phyloP scores from a whole-genome alignment of 2,888 invertebrate genomes.

The Xanthia icteritia region DNA sequence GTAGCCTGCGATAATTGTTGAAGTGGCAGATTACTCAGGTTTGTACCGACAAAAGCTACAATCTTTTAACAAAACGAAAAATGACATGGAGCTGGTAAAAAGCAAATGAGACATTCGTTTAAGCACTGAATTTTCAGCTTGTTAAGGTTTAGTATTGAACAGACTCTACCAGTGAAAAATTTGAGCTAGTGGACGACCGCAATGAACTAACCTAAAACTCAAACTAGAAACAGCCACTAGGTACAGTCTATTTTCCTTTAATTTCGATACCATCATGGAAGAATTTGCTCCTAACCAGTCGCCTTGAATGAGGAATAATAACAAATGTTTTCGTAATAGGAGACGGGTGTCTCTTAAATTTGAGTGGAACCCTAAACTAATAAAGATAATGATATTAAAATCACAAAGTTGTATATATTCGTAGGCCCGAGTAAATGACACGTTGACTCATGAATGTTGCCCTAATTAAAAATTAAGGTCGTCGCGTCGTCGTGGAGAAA shows the following conservation, averaged over 20 bases:
- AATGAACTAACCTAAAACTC: constrained; percentile 35
- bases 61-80: not conserved
- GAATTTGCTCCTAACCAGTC: not conserved
- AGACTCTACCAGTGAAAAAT: not conserved
- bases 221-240: constrained; percentile 7
- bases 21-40: not conserved
- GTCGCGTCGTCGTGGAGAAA: not conserved
- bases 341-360: constrained; percentile 26
- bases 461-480: constrained; percentile 22
- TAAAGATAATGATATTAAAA: constrained; percentile 30
- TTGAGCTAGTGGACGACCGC: not conserved
- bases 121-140: not conserved
- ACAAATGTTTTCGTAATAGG: constrained; percentile 26
- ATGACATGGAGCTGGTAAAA: not conserved
- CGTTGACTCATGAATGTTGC: not conserved
- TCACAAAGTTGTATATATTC: constrained; percentile 17
- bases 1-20: too few species aligned
- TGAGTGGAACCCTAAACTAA: constrained; percentile 36
- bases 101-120: too few species aligned
- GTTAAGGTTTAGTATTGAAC: not conserved
- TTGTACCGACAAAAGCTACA: not conserved
- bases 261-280: constrained; percentile 30
- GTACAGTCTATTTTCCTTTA: constrained; percentile 43
- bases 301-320: constrained; percentile 36
- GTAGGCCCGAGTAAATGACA: constrained; percentile 10